A percentile compares a stretch with the other conserved stretches of the same genome.
phyloP scores from a whole-genome alignment of 2,113 vertebrate genomes.

The Odobenus rosmarus region DNA sequence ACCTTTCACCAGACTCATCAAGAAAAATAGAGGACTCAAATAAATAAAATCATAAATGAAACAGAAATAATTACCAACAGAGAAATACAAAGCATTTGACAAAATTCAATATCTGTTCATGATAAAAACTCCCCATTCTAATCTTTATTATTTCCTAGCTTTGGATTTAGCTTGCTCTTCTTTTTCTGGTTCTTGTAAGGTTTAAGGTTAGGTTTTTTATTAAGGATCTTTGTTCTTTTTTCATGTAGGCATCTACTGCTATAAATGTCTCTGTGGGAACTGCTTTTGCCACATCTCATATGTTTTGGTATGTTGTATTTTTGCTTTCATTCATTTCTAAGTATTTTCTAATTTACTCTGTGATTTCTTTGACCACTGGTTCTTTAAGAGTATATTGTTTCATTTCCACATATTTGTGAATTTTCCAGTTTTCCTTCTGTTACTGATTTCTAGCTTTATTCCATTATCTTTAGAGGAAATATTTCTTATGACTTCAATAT shows the following conservation, averaged over 20 bases:
- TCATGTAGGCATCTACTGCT: neutral
- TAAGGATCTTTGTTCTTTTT: neutral
- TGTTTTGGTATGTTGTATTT: neutral
- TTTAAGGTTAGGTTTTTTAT: neutral
- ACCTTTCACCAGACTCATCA: neutral
- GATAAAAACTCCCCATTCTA: neutral
- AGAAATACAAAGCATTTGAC: neutral
- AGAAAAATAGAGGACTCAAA: neutral
- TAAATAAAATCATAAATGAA: neutral
- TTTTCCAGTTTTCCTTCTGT: neutral
- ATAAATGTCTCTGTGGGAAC: neutral
- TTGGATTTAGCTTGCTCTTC: neutral
- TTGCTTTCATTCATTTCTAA: neutral
- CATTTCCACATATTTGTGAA: neutral
- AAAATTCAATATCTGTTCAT: neutral
- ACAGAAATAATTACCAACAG: neutral
- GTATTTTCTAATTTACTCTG: neutral
- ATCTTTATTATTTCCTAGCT: neutral
- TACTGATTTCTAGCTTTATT: constrained; percentile 21
- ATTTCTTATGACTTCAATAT: neutral
- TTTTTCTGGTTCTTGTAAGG: neutral
- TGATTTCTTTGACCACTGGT: neutral
- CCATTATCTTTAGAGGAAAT: neutral
- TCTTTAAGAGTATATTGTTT: neutral
- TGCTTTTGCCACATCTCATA: neutral